phyloP scores from a whole-genome alignment of 1,140 invertebrate species.

The Hypothenemus hampei region DNA sequence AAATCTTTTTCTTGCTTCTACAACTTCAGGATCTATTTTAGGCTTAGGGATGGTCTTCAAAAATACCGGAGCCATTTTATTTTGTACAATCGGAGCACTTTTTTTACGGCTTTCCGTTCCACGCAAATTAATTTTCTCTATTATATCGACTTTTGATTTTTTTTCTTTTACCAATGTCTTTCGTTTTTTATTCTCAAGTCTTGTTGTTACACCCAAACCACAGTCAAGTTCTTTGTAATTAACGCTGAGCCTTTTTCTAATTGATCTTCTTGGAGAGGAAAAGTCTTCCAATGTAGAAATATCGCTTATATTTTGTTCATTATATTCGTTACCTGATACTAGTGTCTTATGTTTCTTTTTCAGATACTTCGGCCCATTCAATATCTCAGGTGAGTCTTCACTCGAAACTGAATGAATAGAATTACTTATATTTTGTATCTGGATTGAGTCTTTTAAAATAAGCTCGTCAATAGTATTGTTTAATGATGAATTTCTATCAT shows the following conservation, averaged over 20 bases:
- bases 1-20: conserved; percentile 57
- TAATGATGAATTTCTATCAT: background rate
- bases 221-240: background rate
- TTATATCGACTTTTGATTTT: conserved; percentile 1
- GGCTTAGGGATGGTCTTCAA: conserved; percentile 48
- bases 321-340: background rate
- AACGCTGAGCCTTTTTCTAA: background rate
- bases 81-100: conserved; percentile 36
- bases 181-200: conserved; percentile 1
- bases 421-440: background rate
- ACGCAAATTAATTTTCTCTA: conserved; percentile 17
- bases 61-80: conserved; percentile 57
- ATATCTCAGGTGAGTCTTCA: background rate
- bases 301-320: background rate
- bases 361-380: background rate
- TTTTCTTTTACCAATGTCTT: background rate
- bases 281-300: background rate
- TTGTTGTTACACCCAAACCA: background rate
- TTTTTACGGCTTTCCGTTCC: conserved; percentile 12
- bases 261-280: background rate
- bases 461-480: background rate
- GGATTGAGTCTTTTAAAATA: background rate
- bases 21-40: conserved; percentile 46
- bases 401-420: background rate
- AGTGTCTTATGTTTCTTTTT: background rate